phyloP scores from a whole-genome alignment of 2,888 invertebrate genomes.

The Epinotia demarniana region DNA sequence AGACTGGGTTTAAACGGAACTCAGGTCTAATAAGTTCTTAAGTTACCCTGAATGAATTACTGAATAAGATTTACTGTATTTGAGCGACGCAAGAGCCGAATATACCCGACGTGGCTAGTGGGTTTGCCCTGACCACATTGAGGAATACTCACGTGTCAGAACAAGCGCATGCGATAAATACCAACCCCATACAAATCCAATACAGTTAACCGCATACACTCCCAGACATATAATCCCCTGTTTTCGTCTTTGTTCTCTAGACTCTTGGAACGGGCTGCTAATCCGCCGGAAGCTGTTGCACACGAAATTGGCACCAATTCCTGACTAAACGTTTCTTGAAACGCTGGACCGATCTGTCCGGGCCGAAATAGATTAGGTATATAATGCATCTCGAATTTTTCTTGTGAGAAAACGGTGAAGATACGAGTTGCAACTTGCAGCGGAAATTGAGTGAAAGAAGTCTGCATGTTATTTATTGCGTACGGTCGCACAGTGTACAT shows the following conservation, averaged over 20 bases:
- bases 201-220: background rate
- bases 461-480: background rate
- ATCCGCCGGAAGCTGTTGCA: conserved; percentile 25
- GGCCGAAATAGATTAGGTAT: conserved; percentile 17
- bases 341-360: conserved; percentile 9
- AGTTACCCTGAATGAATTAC: no score
- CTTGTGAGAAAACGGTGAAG: conserved; percentile 7
- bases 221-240: conserved; percentile 16
- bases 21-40: no score
- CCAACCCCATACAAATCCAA: background rate
- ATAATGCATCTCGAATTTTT: conserved; percentile 21
- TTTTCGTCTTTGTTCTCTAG: conserved; percentile 31
- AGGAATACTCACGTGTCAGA: background rate
- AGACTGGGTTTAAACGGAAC: no score
- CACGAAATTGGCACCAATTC: conserved; percentile 37
- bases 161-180: background rate
- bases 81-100: no score
- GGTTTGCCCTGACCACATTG: no score
- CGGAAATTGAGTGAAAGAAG: background rate
- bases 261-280: conserved; percentile 26
- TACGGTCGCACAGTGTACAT: background rate
- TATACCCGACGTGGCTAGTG: no score
- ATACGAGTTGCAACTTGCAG: background rate
- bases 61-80: no score
- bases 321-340: conserved; percentile 18